Evolutionary conservation across 2,888 invertebrate genomes (phyloP), one percentile per base, ranked within the genome.

Genomic region (Melanotus villosus): DNA sequence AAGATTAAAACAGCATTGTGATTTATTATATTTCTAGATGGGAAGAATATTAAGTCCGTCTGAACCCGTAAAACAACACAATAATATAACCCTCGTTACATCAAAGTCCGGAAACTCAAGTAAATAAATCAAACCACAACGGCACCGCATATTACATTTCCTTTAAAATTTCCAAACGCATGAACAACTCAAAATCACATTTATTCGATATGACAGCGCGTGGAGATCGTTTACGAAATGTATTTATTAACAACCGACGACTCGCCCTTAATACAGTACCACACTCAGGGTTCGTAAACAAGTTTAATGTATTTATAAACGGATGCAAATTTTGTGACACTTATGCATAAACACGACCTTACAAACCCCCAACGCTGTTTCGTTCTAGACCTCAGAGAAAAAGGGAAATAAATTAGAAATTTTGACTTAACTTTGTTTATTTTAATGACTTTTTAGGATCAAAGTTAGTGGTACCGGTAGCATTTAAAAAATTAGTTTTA

Each of bases 231-330:
- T 34, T 19, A 2, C 56, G 19, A 36, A 56, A 43, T 43, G 41
- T 57, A 58, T 58, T 41, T 58, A 58, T 58, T 58, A 58, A 58
- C 58, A 30, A 43, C 41, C 34, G 16, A 23, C 43, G 18, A 18
- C 21, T 23, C 43, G 10, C 47, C 12, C 26, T 47, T 23, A n/a
- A 26, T n/a, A 47, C 12, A 6, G 19, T 12, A 47, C 19, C 36
- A 26, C 52, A 10, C 18, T 56, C n/a, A 5, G 41, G 58, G 14
- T 58, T 58, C 41, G 65, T 65, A 65, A 65, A 65, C 56, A 65
- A 57, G 45, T 56, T 65, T 65, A 57, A 65, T 65, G 56, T 57
- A 65, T 47, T 65, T 65, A 65, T 65, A 65, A 65, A 57, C 34
- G 23, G 47, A 65, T 65, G 65, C 18, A 65, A 65, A 65, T 65